Evolutionary conservation across 2,113 vertebrate genomes (phyloP).

Genomic region (Stegastes partitus): DNA sequence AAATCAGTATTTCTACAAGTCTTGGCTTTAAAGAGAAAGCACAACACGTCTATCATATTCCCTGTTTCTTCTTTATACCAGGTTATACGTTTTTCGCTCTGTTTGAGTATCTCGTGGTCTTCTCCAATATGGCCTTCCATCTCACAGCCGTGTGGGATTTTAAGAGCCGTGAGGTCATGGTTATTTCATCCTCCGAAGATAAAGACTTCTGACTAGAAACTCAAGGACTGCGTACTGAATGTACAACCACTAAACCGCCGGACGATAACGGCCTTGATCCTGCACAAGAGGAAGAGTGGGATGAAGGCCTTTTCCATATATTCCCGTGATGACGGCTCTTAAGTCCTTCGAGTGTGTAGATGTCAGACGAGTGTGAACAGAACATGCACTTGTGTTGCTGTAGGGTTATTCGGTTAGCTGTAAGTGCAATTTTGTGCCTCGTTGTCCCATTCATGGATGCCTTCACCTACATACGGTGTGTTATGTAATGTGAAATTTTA

Average conservation of each 20-base stretch:
- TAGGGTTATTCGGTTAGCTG: background rate
- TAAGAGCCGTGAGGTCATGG: conserved; percentile 90
- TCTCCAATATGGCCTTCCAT: conserved; percentile 98
- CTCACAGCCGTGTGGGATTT: conserved; percentile 97
- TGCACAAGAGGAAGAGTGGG: conserved; percentile 35
- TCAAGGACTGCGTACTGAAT: conserved; percentile 7
- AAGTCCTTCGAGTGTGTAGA: background rate
- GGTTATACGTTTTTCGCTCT: conserved; percentile 95
- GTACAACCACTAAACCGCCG: background rate
- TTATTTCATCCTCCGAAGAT: conserved; percentile 89
- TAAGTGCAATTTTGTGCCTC: conserved; percentile 25
- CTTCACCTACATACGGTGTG: conserved; percentile 19
- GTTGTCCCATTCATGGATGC: conserved; percentile 35
- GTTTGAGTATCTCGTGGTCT: conserved; percentile 94
- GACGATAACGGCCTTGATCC: conserved; percentile 20
- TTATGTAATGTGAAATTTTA: conserved; percentile 28
- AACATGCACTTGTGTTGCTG: conserved; percentile 12
- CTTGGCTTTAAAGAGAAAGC: no score
- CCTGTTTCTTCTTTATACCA: conserved; percentile 61
- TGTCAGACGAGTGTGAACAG: conserved; percentile 21
- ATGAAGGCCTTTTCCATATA: conserved; percentile 63
- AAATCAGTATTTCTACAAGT: background rate
- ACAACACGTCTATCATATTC: background rate
- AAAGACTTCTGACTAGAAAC: conserved; percentile 89
- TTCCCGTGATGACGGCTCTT: conserved; percentile 37